Conservation (phyloP, 2,797 vertebrate species). For the Peromyscus aztecus region DNA sequence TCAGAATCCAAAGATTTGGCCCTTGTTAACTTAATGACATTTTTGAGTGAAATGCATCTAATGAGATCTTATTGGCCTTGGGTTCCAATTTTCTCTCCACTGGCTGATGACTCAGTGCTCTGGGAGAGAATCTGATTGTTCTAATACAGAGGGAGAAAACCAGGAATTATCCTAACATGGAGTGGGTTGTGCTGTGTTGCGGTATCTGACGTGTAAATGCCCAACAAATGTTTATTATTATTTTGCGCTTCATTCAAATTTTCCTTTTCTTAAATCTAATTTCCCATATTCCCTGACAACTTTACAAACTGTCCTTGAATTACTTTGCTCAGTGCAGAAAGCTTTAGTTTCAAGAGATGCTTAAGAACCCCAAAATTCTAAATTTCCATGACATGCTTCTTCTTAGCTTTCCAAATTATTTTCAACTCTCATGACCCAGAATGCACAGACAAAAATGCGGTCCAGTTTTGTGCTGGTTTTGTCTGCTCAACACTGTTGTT, state of each 20-base stretch:
- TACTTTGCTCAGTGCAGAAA: not conserved
- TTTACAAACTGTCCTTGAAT: not conserved
- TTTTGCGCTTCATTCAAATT: not conserved
- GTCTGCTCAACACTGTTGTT: not conserved
- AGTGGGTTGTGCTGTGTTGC: not conserved
- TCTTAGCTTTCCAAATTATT: constrained; percentile 5
- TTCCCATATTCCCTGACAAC: not conserved
- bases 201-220: not conserved
- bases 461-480: not conserved
- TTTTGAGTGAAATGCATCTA: not conserved
- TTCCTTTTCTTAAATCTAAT: not conserved
- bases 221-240: not conserved
- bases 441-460: not conserved
- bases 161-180: too few species aligned
- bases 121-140: not conserved
- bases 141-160: not conserved
- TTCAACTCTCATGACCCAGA: not conserved
- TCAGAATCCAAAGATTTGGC: not conserved
- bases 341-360: not conserved
- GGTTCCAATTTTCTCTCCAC: not conserved
- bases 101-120: not conserved
- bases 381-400: not conserved
- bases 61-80: not conserved
- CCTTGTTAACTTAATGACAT: not conserved
- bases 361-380: not conserved